These are phyloP conservation scores for Orchesellides sinensis DNA, from an alignment of 2,888 invertebrate genomes.

Conservation along the genomic window DNA sequence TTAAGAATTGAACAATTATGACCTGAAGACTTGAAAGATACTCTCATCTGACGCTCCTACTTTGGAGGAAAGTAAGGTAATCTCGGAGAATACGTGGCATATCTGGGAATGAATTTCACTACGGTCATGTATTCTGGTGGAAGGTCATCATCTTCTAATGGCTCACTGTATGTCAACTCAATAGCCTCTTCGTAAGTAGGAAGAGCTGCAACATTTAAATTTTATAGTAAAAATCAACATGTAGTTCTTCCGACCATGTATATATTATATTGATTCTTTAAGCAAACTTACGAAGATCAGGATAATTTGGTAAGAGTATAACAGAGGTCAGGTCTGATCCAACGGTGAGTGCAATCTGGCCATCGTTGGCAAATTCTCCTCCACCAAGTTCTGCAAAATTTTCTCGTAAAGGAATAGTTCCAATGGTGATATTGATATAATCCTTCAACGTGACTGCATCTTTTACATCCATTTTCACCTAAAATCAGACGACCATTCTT, in stretches of 20 bases:
- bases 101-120: slow-evolving; percentile 48
- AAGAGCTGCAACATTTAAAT: slow-evolving; percentile 43
- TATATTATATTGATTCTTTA: neutral
- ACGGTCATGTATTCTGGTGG: slow-evolving; percentile 36
- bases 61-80: neutral
- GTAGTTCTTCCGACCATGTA: neutral
- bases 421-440: slow-evolving; percentile 46
- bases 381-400: slow-evolving; percentile 56
- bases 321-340: slow-evolving; percentile 15
- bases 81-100: slow-evolving; percentile 41
- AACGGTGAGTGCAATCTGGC: slow-evolving; percentile 38
- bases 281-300: slow-evolving; percentile 61
- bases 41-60: neutral
- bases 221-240: neutral
- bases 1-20: neutral
- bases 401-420: slow-evolving; percentile 61
- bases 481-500: neutral
- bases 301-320: slow-evolving; percentile 47
- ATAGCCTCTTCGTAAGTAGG: slow-evolving; percentile 66
- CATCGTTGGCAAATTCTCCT: slow-evolving; percentile 2
- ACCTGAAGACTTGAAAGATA: neutral
- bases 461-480: slow-evolving; percentile 67
- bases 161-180: slow-evolving; percentile 40
- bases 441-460: slow-evolving; percentile 61
- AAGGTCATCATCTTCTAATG: slow-evolving; percentile 41